Evolutionary conservation across 2,888 invertebrate species (phyloP).

Genomic region (Drosophila rellima): DNA sequence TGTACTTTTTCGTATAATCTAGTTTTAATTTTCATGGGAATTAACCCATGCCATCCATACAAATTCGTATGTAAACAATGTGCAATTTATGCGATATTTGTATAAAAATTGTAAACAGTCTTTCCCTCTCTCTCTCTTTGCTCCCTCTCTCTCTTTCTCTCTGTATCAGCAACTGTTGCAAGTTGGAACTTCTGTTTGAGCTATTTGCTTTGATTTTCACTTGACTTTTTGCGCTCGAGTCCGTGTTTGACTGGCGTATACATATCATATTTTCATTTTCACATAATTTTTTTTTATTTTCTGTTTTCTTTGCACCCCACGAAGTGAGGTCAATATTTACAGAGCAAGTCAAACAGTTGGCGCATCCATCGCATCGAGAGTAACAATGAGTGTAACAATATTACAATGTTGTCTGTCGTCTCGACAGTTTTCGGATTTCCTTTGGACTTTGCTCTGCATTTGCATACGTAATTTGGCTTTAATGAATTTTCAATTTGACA

Average conservation of each 20-base stretch:
- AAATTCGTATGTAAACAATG: conserved; percentile 49
- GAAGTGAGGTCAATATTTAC: conserved; percentile 64
- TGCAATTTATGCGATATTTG: conserved; percentile 75
- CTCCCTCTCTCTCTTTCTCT: neutral
- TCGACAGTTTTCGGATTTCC: conserved; percentile 40
- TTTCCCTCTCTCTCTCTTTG: neutral
- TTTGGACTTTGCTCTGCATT: conserved; percentile 57
- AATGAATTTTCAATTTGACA: conserved; percentile 84
- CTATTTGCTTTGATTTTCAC: conserved; percentile 78
- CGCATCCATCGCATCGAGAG: conserved; percentile 20
- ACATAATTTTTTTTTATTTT: conserved; percentile 33
- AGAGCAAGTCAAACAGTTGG: conserved; percentile 72
- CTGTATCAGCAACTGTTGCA: conserved; percentile 14
- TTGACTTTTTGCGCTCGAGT: conserved; percentile 63
- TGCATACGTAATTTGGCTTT: conserved; percentile 83
- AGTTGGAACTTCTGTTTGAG: conserved; percentile 37
- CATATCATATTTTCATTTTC: conserved; percentile 62
- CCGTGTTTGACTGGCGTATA: conserved; percentile 46
- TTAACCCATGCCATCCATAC: conserved; percentile 66
- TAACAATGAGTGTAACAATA: conserved; percentile 31
- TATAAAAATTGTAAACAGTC: conserved; percentile 52
- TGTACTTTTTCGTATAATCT: conserved; percentile 52
- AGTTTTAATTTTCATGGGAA: conserved; percentile 81
- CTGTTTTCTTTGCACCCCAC: conserved; percentile 14
- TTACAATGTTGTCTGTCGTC: conserved; percentile 29